Percentiles rank a stretch among this genome's conserved stretches.
These are phyloP conservation scores for Psittacara wagleri DNA, from an alignment of 2,113 vertebrate species.

Conservation along the genomic window DNA sequence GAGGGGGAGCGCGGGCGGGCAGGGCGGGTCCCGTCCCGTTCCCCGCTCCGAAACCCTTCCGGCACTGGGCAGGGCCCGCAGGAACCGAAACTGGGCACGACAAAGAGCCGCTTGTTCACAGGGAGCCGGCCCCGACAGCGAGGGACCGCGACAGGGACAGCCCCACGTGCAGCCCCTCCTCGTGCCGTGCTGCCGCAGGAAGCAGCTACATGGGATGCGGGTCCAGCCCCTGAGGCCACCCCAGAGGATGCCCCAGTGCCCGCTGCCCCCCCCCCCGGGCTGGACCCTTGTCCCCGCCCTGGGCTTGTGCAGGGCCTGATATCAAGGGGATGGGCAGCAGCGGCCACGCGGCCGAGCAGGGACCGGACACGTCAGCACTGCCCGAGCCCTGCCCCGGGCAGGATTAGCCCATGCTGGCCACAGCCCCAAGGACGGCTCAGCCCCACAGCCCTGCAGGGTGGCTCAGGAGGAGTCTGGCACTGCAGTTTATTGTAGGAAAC, in stretches of 20 bases:
- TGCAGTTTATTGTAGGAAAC: slow-evolving; percentile 65
- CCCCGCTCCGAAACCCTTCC: neutral
- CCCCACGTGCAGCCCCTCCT: neutral
- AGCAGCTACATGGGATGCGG: rapidly evolving
- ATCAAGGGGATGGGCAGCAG: neutral
- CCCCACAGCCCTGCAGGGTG: neutral
- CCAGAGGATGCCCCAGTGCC: neutral
- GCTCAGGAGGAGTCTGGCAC: neutral
- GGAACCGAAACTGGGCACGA: neutral
- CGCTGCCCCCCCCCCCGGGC: rapidly evolving
- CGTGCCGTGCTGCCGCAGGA: rapidly evolving
- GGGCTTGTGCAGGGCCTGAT: neutral
- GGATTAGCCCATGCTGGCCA: neutral
- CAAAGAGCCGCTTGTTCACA: neutral
- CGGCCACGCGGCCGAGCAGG: rapidly evolving
- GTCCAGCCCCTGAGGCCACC: neutral
- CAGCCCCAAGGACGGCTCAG: neutral
- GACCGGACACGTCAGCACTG: neutral
- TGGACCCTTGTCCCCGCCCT: neutral
- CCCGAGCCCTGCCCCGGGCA: neutral
- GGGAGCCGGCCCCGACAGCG: neutral
- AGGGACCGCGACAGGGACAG: no score
- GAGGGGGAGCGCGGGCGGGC: no score
- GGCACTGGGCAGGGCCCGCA: neutral
- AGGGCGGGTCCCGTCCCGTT: no score